Evolutionary conservation across 1,140 invertebrate genomes (phyloP).

Genomic region (Temnothorax nylanderi): DNA sequence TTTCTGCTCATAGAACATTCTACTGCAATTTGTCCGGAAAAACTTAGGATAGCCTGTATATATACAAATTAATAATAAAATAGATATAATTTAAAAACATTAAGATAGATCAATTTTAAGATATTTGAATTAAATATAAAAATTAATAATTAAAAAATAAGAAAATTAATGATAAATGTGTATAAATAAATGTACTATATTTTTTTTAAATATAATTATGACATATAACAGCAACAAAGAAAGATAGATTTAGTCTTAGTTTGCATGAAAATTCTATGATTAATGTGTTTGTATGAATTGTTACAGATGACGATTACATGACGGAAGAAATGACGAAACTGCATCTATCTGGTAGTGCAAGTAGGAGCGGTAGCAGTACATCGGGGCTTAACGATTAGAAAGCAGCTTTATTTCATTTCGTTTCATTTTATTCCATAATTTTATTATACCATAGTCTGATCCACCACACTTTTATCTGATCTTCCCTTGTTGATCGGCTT

Average conservation of each 20-base stretch:
- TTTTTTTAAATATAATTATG: background rate
- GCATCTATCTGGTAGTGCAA: slow-evolving; percentile 17
- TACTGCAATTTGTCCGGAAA: too few relatives aligned
- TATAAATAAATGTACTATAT: slow-evolving; percentile 17
- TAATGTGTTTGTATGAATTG: slow-evolving; percentile 9
- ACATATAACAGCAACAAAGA: background rate
- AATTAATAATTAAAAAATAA: background rate
- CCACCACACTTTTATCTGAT: background rate
- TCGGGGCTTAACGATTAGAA: slow-evolving; percentile 54
- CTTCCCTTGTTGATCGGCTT: background rate
- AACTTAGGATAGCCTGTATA: too few relatives aligned
- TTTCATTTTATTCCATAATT: slow-evolving; percentile 19
- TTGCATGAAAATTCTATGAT: background rate
- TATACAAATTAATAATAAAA: background rate
- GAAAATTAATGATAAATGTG: too few relatives aligned
- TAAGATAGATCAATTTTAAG: too few relatives aligned
- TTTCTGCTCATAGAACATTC: too few relatives aligned
- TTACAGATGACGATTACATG: slow-evolving; percentile 48
- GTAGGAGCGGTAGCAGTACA: slow-evolving; percentile 57
- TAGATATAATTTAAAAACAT: too few relatives aligned
- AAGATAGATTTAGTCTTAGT: background rate
- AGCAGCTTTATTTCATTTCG: background rate
- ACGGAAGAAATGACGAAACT: slow-evolving; percentile 23
- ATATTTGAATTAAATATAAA: background rate
- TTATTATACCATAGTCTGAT: background rate